phyloP scores from a whole-genome alignment of 1,140 invertebrate species.

The Megalopta genalis region DNA sequence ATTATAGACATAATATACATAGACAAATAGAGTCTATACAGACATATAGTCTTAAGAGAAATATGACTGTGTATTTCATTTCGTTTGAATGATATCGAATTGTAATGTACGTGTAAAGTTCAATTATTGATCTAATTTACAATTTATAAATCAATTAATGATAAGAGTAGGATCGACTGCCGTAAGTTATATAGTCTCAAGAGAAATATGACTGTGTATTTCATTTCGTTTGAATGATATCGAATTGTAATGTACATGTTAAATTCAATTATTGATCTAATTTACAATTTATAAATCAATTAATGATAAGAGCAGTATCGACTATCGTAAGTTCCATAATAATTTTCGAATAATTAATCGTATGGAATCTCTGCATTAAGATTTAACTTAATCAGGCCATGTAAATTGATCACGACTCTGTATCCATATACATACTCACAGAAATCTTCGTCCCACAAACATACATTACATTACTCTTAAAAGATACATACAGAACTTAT shows the following conservation, averaged over 20 bases:
- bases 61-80: no score
- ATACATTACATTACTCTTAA: conserved; percentile 34
- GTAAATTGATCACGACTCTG: conserved; percentile 36
- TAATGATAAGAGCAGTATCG: conserved; percentile 22
- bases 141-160: background rate
- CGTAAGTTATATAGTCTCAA: background rate
- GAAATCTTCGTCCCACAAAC: conserved; percentile 30
- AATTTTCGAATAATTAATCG: conserved; percentile 31
- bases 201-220: no score
- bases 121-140: no score
- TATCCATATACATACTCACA: conserved; percentile 29
- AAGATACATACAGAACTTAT: conserved; percentile 33
- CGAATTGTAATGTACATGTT: no score
- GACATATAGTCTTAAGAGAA: no score
- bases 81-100: no score
- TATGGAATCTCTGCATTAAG: background rate
- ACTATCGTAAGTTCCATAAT: conserved; percentile 6
- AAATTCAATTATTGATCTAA: no score
- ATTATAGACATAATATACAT: no score
- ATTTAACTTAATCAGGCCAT: conserved; percentile 38
- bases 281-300: no score
- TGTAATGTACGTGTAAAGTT: no score
- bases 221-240: no score
- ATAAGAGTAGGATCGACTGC: conserved; percentile 24
- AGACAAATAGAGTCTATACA: no score